Evolutionary conservation across 2,888 invertebrate genomes (phyloP).

Genomic region (Amblyteles armatorius): DNA sequence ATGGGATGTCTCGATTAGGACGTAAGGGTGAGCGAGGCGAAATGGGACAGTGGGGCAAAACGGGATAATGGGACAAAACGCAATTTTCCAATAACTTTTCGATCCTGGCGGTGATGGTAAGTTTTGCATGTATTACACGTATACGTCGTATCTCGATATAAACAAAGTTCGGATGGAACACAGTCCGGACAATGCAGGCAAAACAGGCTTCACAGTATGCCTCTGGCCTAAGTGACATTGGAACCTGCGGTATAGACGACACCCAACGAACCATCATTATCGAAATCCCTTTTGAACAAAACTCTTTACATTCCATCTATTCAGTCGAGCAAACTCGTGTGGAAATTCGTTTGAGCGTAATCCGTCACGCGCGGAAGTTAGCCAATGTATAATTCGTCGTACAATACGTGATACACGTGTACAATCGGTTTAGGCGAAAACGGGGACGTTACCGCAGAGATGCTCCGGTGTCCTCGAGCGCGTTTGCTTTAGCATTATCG

Average conservation of each 20-base stretch:
- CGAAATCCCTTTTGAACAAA: not conserved
- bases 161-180: not conserved
- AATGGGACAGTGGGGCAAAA: too few relatives aligned
- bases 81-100: too few relatives aligned
- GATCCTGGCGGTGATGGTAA: too few relatives aligned
- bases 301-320: not conserved
- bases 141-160: too few relatives aligned
- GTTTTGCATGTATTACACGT: too few relatives aligned
- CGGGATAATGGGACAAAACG: too few relatives aligned
- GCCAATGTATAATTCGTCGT: not conserved
- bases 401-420: not conserved
- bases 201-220: not conserved
- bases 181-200: not conserved
- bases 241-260: too few relatives aligned
- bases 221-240: not conserved
- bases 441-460: not conserved
- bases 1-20: not conserved
- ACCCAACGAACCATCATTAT: not conserved
- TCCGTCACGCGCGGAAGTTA: not conserved
- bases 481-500: constrained; percentile 57
- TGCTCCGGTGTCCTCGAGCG: constrained; percentile 16
- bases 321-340: not conserved
- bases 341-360: not conserved
- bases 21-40: too few relatives aligned
- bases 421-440: constrained; percentile 3